Evolutionary conservation across 2,113 vertebrate genomes (phyloP).

Genomic region (Cyanistes caeruleus): DNA sequence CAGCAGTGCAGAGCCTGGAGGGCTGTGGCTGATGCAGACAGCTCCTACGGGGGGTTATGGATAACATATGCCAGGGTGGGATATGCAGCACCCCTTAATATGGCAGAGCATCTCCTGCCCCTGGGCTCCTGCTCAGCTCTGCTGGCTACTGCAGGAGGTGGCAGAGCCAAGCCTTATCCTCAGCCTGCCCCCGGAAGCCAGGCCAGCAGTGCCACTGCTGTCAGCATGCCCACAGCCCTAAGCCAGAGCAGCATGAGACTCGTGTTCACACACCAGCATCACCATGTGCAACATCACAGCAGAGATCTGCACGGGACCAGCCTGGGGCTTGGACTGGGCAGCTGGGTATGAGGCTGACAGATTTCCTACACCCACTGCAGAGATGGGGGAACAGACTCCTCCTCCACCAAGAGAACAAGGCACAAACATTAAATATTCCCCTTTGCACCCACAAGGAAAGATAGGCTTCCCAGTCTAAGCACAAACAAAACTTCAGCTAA

Average conservation of each 20-base stretch:
- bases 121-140: background rate
- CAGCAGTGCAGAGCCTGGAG: background rate
- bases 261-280: accelerated
- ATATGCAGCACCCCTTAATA: background rate
- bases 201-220: background rate
- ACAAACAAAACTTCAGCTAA: background rate
- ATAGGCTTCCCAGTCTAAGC: background rate
- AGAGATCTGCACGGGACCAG: accelerated
- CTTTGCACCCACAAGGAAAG: background rate
- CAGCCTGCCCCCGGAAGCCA: background rate
- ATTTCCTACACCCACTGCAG: background rate
- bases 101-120: background rate
- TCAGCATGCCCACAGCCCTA: accelerated
- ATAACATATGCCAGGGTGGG: slow-evolving; percentile 42
- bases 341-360: background rate
- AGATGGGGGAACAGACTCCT: background rate
- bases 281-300: accelerated
- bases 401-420: background rate
- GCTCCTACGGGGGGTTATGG: background rate
- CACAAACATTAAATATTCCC: background rate
- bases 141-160: background rate
- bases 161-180: background rate
- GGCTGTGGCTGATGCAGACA: background rate
- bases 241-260: background rate
- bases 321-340: accelerated